Conservation (phyloP, 1,140 invertebrate genomes). For the Triops longicaudatus region DNA sequence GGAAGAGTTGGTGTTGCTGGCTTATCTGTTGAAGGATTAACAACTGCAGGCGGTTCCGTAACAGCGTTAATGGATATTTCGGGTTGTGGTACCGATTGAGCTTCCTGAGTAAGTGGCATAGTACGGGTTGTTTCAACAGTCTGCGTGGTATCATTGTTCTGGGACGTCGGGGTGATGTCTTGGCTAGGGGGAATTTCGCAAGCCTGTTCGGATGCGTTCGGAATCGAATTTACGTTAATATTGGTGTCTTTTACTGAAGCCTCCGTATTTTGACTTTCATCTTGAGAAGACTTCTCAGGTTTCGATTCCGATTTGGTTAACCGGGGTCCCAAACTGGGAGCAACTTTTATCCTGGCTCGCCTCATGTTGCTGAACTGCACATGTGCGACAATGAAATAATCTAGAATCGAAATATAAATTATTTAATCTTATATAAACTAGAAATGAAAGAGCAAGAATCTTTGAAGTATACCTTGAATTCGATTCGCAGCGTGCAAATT, state of each 20-base stretch:
- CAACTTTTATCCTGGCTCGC: constrained; percentile 23
- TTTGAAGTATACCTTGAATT: too few relatives aligned
- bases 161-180: neutral
- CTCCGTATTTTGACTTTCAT: neutral
- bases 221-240: neutral
- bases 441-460: too few relatives aligned
- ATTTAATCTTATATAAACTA: too few relatives aligned
- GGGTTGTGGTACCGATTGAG: neutral
- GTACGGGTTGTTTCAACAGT: too few relatives aligned
- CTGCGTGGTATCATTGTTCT: neutral
- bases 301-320: neutral
- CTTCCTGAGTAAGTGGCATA: too few relatives aligned
- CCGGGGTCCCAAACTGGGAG: neutral
- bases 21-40: neutral
- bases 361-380: neutral
- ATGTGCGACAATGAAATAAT: neutral
- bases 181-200: neutral
- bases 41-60: neutral
- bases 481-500: too few relatives aligned
- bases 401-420: neutral
- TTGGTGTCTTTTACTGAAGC: neutral
- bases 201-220: neutral
- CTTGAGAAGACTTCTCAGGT: neutral
- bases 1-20: neutral
- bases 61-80: neutral